Conservation (phyloP, 2,888 invertebrate species). For the Sclerodermus sp. region DNA sequence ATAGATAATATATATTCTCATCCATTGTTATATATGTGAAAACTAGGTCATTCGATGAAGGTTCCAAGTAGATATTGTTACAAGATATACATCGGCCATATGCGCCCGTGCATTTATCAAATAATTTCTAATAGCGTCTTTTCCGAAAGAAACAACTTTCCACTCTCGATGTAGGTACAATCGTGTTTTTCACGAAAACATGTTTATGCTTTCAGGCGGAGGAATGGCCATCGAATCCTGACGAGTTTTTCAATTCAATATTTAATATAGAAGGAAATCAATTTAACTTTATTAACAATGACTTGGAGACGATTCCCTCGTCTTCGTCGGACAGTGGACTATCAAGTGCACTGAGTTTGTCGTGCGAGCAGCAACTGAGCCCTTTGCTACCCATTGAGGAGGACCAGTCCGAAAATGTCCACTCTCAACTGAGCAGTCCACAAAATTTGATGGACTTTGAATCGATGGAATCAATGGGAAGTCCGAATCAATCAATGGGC, state of each 20-base stretch:
- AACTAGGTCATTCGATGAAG: too few species aligned
- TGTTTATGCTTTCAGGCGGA: conserved; percentile 52
- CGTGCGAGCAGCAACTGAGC: conserved; percentile 63
- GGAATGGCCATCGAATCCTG: conserved; percentile 60
- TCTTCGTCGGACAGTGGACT: conserved; percentile 72
- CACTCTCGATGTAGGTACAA: too few species aligned
- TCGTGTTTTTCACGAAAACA: conserved; percentile 5
- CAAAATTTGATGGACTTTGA: conserved; percentile 45
- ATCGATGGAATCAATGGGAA: conserved; percentile 36
- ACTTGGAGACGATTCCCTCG: conserved; percentile 63
- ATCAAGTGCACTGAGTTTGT: conserved; percentile 60
- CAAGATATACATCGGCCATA: too few species aligned
- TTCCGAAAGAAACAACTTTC: too few species aligned
- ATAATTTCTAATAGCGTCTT: not conserved
- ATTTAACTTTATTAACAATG: conserved; percentile 57
- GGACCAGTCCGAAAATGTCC: conserved; percentile 40
- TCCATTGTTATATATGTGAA: too few species aligned
- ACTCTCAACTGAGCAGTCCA: conserved; percentile 41
- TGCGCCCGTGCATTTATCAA: too few species aligned
- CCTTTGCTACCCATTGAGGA: conserved; percentile 57
- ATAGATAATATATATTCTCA: too few species aligned
- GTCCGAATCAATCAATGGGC: conserved; percentile 36
- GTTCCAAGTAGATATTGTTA: too few species aligned
- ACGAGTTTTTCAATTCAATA: conserved; percentile 71
- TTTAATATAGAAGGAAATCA: conserved; percentile 67